Conservation (phyloP, 1,140 invertebrate species). For the Gryllus bimaculatus region DNA sequence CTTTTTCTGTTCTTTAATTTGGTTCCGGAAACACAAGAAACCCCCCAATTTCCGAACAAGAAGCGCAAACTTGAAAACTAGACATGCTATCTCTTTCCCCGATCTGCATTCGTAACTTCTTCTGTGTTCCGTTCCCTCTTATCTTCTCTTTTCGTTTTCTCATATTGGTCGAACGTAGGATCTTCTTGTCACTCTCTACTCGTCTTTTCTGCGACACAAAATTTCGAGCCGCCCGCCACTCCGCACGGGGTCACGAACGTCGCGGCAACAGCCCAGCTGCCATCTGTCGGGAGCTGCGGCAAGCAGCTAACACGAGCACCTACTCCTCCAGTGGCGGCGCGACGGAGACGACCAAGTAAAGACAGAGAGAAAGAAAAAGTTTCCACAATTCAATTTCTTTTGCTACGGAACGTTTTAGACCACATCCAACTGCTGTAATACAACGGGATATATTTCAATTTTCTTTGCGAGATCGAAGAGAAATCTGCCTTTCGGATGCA, state of each 20-base stretch:
- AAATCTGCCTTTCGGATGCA: not conserved
- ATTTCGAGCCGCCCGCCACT: not conserved
- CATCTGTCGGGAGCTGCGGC: not conserved
- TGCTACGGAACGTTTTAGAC: not conserved
- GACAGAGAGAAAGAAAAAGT: not conserved
- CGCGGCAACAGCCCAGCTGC: not conserved
- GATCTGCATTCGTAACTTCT: not conserved
- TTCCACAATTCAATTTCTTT: not conserved
- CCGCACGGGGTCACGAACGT: not conserved
- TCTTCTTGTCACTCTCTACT: too few relatives aligned
- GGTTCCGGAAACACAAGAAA: not conserved
- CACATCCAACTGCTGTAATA: not conserved
- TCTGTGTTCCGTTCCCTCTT: not conserved
- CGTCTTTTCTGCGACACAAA: not conserved
- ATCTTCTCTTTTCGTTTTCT: not conserved
- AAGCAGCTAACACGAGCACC: not conserved
- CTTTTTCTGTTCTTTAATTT: not conserved
- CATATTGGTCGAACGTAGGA: too few relatives aligned
- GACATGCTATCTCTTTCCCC: not conserved
- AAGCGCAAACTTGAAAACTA: not conserved
- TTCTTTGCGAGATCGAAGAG: not conserved
- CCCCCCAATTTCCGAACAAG: not conserved
- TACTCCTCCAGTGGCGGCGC: too few relatives aligned
- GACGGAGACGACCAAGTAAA: not conserved
- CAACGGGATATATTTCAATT: not conserved